A percentile compares a stretch with the other conserved stretches of the same genome.
These are phyloP conservation scores for Heliornis fulica DNA, from an alignment of 2,113 vertebrate species.

Conservation along the genomic window DNA sequence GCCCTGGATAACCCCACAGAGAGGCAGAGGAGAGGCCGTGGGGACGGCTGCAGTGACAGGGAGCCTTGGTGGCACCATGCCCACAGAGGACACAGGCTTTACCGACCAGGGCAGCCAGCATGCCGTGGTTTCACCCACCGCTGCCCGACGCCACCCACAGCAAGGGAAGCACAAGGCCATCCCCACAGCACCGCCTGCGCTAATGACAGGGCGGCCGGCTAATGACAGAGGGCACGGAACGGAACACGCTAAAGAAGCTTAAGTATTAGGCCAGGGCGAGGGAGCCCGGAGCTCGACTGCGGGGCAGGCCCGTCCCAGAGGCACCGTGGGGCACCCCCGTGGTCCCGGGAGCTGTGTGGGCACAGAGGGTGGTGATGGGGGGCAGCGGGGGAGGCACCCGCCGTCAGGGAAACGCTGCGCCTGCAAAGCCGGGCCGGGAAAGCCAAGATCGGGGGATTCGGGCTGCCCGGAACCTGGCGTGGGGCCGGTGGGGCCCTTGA, in stretches of 20 bases:
- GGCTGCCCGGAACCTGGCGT: too few species aligned
- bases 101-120: accelerated
- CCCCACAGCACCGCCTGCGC: not conserved
- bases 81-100: not conserved
- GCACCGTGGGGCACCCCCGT: not conserved
- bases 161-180: not conserved
- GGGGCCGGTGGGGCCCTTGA: too few species aligned
- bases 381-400: accelerated
- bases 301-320: not conserved
- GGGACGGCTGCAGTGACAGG: not conserved
- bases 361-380: accelerated
- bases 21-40: not conserved
- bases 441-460: accelerated
- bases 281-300: not conserved
- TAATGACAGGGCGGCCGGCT: not conserved
- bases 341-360: not conserved
- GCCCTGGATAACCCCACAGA: accelerated
- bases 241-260: not conserved
- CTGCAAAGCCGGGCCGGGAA: accelerated
- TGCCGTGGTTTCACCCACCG: accelerated
- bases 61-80: not conserved
- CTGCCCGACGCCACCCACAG: accelerated
- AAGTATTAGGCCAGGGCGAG: not conserved
- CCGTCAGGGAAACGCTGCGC: not conserved
- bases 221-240: not conserved